Percentiles rank a stretch among this genome's conserved stretches.
Evolutionary conservation across 2,888 invertebrate genomes (phyloP).

Genomic region (Trissolcus brochymenae): DNA sequence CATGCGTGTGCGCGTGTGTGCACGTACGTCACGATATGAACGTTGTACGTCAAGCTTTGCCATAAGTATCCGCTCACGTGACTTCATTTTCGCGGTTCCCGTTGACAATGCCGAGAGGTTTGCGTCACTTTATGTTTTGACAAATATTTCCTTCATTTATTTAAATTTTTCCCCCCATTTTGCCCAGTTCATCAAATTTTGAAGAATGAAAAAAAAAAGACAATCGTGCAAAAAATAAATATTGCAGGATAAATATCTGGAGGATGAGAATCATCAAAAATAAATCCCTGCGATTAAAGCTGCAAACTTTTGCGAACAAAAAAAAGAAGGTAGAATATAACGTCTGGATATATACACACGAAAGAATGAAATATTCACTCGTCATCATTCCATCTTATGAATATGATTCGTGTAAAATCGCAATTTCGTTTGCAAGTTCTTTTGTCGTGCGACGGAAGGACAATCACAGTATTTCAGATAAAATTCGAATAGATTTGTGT

Average conservation of each 20-base stretch:
- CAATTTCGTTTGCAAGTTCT: constrained; percentile 51
- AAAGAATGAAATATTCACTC: constrained; percentile 46
- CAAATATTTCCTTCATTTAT: no score
- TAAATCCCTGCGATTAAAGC: not conserved
- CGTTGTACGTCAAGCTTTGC: constrained; percentile 39
- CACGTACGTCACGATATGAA: constrained; percentile 37
- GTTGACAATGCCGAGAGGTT: constrained; percentile 39
- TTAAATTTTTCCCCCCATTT: constrained; percentile 30
- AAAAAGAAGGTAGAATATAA: not conserved
- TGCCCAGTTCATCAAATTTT: not conserved
- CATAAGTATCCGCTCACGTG: constrained; percentile 49
- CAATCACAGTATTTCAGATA: constrained; percentile 53
- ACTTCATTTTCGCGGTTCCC: constrained; percentile 46
- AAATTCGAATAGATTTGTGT: constrained; percentile 53
- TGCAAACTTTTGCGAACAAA: not conserved
- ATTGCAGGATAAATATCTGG: not conserved
- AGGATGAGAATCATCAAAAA: not conserved
- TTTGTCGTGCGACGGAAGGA: constrained; percentile 46
- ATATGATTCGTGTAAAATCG: constrained; percentile 52
- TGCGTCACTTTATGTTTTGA: constrained; percentile 4
- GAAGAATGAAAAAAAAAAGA: not conserved
- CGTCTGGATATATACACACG: not conserved
- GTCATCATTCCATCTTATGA: constrained; percentile 49
- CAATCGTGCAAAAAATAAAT: not conserved
- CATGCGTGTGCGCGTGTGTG: constrained; percentile 19